These are phyloP conservation scores for Kuschelorhynchus macadamiae DNA, from an alignment of 2,888 invertebrate genomes.

Conservation along the genomic window DNA sequence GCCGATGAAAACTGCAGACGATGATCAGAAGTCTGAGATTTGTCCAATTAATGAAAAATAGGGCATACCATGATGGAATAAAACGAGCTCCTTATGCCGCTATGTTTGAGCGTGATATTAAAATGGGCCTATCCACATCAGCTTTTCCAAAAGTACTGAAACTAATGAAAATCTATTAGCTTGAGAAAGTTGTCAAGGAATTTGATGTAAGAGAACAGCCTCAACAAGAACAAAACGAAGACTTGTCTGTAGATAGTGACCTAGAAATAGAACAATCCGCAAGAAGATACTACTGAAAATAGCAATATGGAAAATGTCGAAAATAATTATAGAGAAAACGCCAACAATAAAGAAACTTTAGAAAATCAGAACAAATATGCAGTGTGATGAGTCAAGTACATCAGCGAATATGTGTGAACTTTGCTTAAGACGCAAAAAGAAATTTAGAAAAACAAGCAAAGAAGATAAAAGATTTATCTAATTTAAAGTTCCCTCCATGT, in stretches of 20 bases:
- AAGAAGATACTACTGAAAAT: not conserved
- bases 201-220: conserved; percentile 25
- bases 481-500: conserved; percentile 49
- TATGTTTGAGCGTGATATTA: conserved; percentile 1
- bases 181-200: conserved; percentile 27
- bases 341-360: too few relatives aligned
- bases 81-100: conserved; percentile 41
- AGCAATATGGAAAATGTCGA: not conserved
- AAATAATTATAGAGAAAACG: too few relatives aligned
- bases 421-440: conserved; percentile 36
- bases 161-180: conserved; percentile 20
- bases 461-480: conserved; percentile 41
- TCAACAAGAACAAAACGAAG: conserved; percentile 22
- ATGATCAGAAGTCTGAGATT: conserved; percentile 5
- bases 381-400: conserved; percentile 5
- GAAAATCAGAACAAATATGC: too few relatives aligned
- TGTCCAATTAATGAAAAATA: conserved; percentile 63
- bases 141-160: conserved; percentile 41
- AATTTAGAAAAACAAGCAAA: conserved; percentile 39
- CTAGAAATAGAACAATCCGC: conserved; percentile 24
- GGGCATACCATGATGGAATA: conserved; percentile 61
- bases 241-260: conserved; percentile 5
- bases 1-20: not conserved
- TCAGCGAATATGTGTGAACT: conserved; percentile 14
- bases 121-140: conserved; percentile 1